Percentiles rank a stretch among this genome's conserved stretches.
These are phyloP conservation scores for Phaedon cochleariae DNA, from an alignment of 2,888 invertebrate genomes.

Conservation along the genomic window DNA sequence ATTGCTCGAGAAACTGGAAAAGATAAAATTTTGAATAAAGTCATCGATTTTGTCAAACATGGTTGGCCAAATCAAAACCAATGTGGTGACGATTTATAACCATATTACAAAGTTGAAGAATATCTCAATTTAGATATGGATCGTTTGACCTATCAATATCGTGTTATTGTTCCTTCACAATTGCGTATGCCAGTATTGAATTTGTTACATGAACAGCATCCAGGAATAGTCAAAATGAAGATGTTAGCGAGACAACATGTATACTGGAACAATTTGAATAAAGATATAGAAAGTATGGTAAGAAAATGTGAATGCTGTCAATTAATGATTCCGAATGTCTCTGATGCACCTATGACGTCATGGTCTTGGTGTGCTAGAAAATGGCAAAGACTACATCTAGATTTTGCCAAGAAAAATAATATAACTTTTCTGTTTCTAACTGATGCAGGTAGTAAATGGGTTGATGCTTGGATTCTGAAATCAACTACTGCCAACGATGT, in stretches of 20 bases:
- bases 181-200: neutral
- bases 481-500: slow-evolving; percentile 26
- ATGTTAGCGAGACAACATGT: slow-evolving; percentile 11
- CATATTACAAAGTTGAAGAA: neutral
- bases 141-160: neutral
- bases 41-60: neutral
- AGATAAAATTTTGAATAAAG: neutral
- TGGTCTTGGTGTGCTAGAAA: slow-evolving; percentile 3
- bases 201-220: slow-evolving; percentile 9
- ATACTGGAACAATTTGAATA: slow-evolving; percentile 9
- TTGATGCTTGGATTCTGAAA: slow-evolving; percentile 34
- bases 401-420: neutral
- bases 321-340: neutral
- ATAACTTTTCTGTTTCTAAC: slow-evolving; percentile 31
- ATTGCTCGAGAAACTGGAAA: neutral
- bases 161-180: neutral
- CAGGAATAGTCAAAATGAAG: slow-evolving; percentile 13
- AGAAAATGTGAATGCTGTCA: slow-evolving; percentile 16
- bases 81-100: neutral
- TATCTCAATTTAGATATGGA: neutral
- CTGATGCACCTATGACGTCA: neutral
- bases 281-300: slow-evolving; percentile 4
- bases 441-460: slow-evolving; percentile 36
- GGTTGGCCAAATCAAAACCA: slow-evolving; percentile 4
- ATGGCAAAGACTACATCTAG: slow-evolving; percentile 14